Base-by-base conservation (phyloP, 1,140 invertebrate species). In the Subanguina moxae region DNA sequence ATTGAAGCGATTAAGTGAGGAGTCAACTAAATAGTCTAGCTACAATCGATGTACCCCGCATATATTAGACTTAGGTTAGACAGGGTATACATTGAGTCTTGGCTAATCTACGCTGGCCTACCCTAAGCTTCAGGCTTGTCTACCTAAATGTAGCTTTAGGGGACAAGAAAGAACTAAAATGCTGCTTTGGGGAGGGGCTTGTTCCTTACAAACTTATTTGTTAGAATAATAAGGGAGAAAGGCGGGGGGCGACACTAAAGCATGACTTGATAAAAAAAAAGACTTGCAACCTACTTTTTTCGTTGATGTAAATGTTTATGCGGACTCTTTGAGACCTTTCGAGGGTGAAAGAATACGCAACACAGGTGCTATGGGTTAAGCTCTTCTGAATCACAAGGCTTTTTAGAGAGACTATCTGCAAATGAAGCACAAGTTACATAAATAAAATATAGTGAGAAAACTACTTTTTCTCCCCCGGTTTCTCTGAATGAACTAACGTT, bases 1-100 rank as follows among this genome's bases (percentile, higher is more conserved):
- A 52, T 77, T 75, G 42, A 74, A 74, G 42, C 73, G 73, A 52
- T 58, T 67, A 30, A 74, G 42, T 11, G 72, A 77, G 25, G 58
- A 61, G 45, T 74, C 73, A 23, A 74, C 75, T 73, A 23, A 62
- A 62, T 65, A 28, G 1, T 23, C n/a, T 45, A 45, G 11, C 43
- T 13, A n/a, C n/a, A n/a, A n/a, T n/a, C n/a, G n/a, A n/a, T n/a
- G n/a, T n/a, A n/a, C n/a, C n/a, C n/a, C n/a, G n/a, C n/a, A n/a
- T n/a, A n/a, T n/a, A n/a, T n/a, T n/a, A n/a, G n/a, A n/a, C n/a
- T n/a, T n/a, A n/a, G n/a, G n/a, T n/a, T n/a, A n/a, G n/a, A n/a
- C n/a, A n/a, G n/a, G n/a, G n/a, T n/a, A n/a, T n/a, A n/a, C n/a
- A n/a, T n/a, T n/a, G n/a, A n/a, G n/a, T n/a, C n/a, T n/a, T n/a